phyloP scores from a whole-genome alignment of 1,140 invertebrate species.

The Ceratina australensis region DNA sequence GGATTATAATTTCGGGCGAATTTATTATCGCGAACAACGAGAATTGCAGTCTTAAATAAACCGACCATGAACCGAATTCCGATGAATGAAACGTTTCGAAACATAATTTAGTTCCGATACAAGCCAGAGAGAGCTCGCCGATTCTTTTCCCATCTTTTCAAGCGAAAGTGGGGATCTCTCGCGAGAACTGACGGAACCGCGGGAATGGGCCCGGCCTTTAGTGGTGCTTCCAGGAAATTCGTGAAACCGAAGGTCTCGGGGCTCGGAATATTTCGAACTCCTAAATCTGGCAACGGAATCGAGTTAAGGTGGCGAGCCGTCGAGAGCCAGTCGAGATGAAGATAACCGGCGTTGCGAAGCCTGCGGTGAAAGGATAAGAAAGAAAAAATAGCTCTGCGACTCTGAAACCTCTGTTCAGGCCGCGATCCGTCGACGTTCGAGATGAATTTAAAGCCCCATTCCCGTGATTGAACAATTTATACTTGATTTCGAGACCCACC shows the following conservation, averaged over 20 bases:
- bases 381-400: conserved; percentile 37
- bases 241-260: conserved; percentile 5
- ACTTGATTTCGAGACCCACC: not conserved
- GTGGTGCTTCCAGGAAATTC: not conserved
- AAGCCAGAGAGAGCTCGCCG: too few relatives aligned
- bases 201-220: not conserved
- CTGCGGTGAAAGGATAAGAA: conserved; percentile 56
- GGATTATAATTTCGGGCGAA: too few relatives aligned
- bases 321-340: conserved; percentile 49
- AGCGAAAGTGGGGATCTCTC: conserved; percentile 2
- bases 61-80: not conserved
- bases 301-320: conserved; percentile 32
- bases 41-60: not conserved
- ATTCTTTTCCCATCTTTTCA: not conserved
- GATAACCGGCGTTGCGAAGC: conserved; percentile 44
- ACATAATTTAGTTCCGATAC: not conserved
- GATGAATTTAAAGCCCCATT: not conserved
- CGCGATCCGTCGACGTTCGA: not conserved
- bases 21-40: not conserved
- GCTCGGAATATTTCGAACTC: conserved; percentile 13
- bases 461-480: not conserved
- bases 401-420: not conserved
- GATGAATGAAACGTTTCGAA: conserved; percentile 10
- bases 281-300: conserved; percentile 57
- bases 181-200: not conserved